Conservation (phyloP, 2,888 invertebrate genomes). For the Portevinia maculata region DNA sequence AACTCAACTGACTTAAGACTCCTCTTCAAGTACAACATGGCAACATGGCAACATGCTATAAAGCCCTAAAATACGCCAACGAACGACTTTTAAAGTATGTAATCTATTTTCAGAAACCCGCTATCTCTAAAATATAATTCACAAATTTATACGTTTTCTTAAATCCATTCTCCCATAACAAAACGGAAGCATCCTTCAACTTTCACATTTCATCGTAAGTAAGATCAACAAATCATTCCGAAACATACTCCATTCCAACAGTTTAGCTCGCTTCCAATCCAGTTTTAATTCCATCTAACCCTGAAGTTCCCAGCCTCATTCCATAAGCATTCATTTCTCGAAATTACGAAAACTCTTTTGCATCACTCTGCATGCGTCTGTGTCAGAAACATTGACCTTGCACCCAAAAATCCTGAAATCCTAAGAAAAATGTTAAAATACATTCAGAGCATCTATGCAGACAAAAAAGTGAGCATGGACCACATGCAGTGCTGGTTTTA, state of each 20-base stretch:
- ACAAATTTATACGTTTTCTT: no score
- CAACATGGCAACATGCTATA: no score
- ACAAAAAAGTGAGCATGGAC: constrained; percentile 36
- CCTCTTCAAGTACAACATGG: no score
- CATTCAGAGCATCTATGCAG: constrained; percentile 4
- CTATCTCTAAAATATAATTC: no score
- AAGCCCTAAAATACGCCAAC: no score
- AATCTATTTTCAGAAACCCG: no score
- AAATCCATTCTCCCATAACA: no score
- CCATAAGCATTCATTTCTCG: constrained; percentile 24
- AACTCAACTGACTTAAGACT: no score
- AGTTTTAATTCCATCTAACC: constrained; percentile 16
- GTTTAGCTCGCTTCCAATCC: background rate
- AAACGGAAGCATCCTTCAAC: background rate
- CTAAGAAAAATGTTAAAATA: constrained; percentile 29
- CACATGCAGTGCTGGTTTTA: constrained; percentile 40
- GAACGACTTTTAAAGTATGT: no score
- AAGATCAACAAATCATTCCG: background rate
- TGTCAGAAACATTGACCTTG: constrained; percentile 73
- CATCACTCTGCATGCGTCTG: constrained; percentile 67
- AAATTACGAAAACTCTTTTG: constrained; percentile 30
- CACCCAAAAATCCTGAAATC: constrained; percentile 22
- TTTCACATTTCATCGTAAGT: background rate
- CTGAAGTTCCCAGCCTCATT: constrained; percentile 10
- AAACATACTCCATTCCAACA: background rate